Conservation (phyloP, 2,113 vertebrate genomes). For the Trochalopteron elliotii region DNA sequence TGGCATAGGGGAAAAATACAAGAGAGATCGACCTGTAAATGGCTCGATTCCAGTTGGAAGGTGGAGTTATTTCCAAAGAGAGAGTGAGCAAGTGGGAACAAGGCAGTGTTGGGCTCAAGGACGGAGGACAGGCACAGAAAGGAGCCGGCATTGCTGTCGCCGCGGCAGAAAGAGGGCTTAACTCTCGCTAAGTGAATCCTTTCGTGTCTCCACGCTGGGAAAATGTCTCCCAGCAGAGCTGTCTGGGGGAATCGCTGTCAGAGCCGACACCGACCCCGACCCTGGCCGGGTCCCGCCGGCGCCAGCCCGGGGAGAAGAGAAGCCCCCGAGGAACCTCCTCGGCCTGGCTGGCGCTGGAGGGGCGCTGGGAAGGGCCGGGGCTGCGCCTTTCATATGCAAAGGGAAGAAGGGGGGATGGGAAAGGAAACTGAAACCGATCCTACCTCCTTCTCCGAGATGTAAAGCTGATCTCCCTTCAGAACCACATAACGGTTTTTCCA, state of each 20-base stretch:
- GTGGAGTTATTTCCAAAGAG: neutral
- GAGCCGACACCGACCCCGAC: neutral
- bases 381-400: neutral
- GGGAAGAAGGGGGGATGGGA: neutral
- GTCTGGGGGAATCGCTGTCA: neutral
- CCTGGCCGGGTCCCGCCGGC: neutral
- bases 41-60: neutral
- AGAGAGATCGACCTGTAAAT: neutral
- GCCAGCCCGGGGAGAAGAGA: neutral
- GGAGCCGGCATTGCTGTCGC: neutral
- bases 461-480: slow-evolving; percentile 90
- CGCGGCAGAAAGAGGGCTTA: neutral
- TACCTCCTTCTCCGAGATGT: slow-evolving; percentile 93
- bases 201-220: neutral
- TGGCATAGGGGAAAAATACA: fast-evolving
- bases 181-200: neutral
- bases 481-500: slow-evolving; percentile 95
- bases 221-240: neutral
- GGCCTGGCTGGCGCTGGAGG: neutral
- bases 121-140: neutral
- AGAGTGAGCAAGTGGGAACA: neutral
- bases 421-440: slow-evolving; percentile 24
- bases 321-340: neutral
- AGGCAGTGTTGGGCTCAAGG: neutral
- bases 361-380: neutral